These are phyloP conservation scores for Trichosurus vulpecula DNA, from an alignment of 2,797 vertebrate genomes.

Conservation along the genomic window DNA sequence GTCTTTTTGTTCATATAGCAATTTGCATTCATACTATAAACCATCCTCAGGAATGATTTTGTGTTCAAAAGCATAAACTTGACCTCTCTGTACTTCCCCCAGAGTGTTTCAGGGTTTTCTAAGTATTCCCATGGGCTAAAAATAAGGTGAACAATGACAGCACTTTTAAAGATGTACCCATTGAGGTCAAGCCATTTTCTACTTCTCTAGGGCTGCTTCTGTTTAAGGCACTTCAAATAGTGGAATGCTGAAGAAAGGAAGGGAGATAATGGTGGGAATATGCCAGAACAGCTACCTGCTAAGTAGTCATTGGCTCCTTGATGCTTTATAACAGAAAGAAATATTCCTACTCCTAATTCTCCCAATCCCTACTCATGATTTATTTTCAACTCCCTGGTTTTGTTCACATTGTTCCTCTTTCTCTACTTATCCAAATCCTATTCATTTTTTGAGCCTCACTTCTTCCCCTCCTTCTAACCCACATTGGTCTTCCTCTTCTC, in stretches of 20 bases:
- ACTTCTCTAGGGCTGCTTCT: fast-evolving
- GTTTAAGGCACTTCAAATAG: too few relatives aligned
- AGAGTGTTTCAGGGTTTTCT: fast-evolving
- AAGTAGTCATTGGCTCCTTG: fast-evolving
- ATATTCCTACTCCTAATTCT: not conserved
- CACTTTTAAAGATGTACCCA: not conserved
- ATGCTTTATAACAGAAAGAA: not conserved
- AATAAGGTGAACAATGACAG: too few relatives aligned
- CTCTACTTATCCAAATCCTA: not conserved
- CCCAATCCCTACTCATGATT: not conserved
- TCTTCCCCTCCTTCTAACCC: not conserved
- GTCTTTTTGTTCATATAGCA: not conserved
- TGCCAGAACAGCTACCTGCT: fast-evolving
- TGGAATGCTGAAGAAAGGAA: fast-evolving
- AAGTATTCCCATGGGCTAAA: not conserved
- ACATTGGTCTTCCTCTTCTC: not conserved
- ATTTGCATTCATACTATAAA: not conserved
- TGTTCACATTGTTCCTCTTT: fast-evolving
- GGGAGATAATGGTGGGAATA: fast-evolving
- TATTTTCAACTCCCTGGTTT: not conserved
- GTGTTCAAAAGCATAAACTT: not conserved
- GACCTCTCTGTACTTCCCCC: fast-evolving
- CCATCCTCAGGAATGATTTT: too few relatives aligned
- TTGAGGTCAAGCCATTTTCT: not conserved
- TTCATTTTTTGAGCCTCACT: fast-evolving